Conservation (phyloP, 2,113 vertebrate species). For the Noturus placidus region DNA sequence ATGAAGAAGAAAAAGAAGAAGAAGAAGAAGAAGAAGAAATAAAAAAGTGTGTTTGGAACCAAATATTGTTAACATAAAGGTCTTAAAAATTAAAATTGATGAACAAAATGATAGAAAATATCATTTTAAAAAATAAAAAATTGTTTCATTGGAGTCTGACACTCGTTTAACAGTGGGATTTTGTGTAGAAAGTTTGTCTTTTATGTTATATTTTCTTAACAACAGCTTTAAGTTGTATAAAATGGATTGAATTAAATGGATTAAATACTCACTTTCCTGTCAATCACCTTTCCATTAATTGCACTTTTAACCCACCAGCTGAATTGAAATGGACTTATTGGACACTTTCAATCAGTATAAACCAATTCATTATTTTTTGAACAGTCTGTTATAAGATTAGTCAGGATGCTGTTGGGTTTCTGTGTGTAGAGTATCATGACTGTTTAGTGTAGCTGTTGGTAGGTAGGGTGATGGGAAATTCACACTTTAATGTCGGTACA, state of each 20-base stretch:
- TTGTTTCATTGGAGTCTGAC: not conserved
- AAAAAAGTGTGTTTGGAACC: not conserved
- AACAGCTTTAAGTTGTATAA: not conserved
- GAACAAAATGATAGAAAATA: not conserved
- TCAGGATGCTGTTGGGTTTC: too few relatives aligned
- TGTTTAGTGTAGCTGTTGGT: too few relatives aligned
- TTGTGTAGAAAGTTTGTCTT: not conserved
- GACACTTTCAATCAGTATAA: too few relatives aligned
- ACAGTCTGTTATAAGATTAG: too few relatives aligned
- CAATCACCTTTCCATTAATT: not conserved
- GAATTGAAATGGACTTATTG: too few relatives aligned
- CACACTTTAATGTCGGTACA: too few relatives aligned
- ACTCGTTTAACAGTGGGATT: not conserved
- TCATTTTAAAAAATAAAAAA: not conserved
- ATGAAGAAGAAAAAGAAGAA: too few relatives aligned
- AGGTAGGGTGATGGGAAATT: too few relatives aligned
- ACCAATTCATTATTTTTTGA: too few relatives aligned
- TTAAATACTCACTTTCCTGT: not conserved
- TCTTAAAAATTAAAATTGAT: not conserved
- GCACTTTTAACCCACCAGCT: not conserved
- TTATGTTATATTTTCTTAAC: not conserved
- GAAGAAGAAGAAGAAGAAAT: too few relatives aligned
- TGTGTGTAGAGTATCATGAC: too few relatives aligned
- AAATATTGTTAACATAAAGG: not conserved
- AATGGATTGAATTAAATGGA: too few relatives aligned